phyloP scores from a whole-genome alignment of 2,113 vertebrate species.

The Ptychochromis oligacanthus region DNA sequence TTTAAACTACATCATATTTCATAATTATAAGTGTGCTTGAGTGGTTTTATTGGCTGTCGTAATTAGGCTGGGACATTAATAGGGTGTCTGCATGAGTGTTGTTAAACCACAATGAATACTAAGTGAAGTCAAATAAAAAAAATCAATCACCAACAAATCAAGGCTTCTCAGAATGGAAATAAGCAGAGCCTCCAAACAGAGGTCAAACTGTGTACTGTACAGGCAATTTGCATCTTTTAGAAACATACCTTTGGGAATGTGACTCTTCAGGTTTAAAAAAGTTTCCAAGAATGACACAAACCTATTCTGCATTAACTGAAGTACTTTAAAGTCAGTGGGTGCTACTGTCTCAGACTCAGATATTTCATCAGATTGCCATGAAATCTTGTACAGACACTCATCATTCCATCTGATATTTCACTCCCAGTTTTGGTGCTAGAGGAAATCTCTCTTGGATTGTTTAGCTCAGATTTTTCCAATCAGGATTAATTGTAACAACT shows the following conservation, averaged over 20 bases:
- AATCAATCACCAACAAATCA: not conserved
- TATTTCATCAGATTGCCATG: not conserved
- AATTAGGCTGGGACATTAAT: not conserved
- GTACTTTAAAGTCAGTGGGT: not conserved
- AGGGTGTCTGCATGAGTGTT: not conserved
- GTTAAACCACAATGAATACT: conserved; percentile 5
- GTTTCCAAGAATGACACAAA: not conserved
- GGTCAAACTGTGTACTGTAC: not conserved
- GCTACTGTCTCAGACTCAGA: not conserved
- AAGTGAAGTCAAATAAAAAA: not conserved
- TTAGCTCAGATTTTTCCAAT: not conserved
- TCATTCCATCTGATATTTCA: not conserved
- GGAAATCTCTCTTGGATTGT: not conserved
- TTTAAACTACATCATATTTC: not conserved
- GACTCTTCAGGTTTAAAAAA: not conserved
- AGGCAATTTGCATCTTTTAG: not conserved
- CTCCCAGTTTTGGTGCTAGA: not conserved
- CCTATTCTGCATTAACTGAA: not conserved
- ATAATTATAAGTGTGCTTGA: not conserved
- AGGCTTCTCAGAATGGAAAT: not conserved
- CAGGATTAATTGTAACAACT: not conserved
- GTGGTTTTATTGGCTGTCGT: not conserved
- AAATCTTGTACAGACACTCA: not conserved
- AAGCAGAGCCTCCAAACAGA: not conserved
- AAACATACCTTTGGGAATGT: not conserved